A percentile compares a stretch with the other conserved stretches of the same genome.
Conservation (phyloP, 2,113 vertebrate genomes). For the Sinocyclocheilus grahami region DNA sequence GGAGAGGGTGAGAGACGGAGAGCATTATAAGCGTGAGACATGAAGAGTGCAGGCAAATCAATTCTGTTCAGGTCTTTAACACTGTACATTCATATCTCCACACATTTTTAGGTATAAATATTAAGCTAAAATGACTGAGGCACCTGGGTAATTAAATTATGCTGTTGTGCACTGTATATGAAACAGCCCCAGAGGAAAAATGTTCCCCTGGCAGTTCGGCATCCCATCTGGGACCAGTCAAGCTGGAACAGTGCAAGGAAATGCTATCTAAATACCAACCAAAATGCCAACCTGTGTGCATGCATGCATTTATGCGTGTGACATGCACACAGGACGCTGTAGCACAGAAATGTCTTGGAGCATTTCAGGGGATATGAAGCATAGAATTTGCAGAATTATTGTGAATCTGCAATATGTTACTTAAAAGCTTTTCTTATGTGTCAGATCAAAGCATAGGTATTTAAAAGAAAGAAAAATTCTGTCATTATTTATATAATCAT, state of each 20-base stretch:
- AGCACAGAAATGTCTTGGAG: slow-evolving; percentile 32
- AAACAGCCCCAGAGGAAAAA: slow-evolving; percentile 34
- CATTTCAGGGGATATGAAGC: slow-evolving; percentile 23
- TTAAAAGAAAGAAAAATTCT: too few species aligned
- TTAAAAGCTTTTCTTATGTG: background rate
- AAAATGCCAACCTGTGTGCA: slow-evolving; percentile 64
- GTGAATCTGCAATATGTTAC: background rate
- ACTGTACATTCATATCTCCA: background rate
- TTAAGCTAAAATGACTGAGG: slow-evolving; percentile 45
- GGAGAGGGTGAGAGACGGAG: background rate
- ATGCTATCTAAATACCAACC: slow-evolving; percentile 78
- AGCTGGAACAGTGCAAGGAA: slow-evolving; percentile 70
- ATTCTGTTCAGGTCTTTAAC: slow-evolving; percentile 9
- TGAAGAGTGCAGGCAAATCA: background rate
- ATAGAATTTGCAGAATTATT: background rate
- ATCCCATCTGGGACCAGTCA: slow-evolving; percentile 65
- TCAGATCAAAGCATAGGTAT: too few species aligned
- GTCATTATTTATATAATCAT: too few species aligned
- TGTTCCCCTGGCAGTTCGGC: slow-evolving; percentile 46
- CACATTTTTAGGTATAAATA: slow-evolving; percentile 27
- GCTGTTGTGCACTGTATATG: slow-evolving; percentile 21
- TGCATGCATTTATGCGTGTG: slow-evolving; percentile 20
- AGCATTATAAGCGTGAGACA: slow-evolving; percentile 5
- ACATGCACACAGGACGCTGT: background rate
- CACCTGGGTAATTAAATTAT: slow-evolving; percentile 58